phyloP scores from a whole-genome alignment of 2,888 invertebrate genomes.

The Rhopalosiphum nymphaeae region DNA sequence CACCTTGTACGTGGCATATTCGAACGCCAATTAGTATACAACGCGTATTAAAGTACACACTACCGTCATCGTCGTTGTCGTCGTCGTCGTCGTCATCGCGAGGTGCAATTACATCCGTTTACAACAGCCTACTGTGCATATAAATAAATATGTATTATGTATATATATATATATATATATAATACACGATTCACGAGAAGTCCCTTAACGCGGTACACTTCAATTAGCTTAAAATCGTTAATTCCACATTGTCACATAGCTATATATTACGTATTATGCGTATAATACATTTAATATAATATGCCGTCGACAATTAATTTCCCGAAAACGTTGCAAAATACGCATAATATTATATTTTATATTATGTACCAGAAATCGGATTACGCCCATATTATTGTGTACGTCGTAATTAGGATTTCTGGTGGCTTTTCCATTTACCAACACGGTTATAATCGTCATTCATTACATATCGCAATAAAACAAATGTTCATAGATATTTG shows the following conservation, averaged over 20 bases:
- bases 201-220: slow-evolving; percentile 27
- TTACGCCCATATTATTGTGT: background rate
- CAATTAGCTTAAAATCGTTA: slow-evolving; percentile 35
- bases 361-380: background rate
- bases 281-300: background rate
- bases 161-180: background rate
- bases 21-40: background rate
- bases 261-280: background rate
- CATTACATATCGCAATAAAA: background rate
- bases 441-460: background rate
- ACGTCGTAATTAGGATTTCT: background rate
- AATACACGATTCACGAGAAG: background rate
- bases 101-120: slow-evolving; percentile 14
- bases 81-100: background rate
- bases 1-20: background rate
- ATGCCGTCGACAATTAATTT: slow-evolving; percentile 24
- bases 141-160: too few species aligned
- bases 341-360: background rate
- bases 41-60: background rate
- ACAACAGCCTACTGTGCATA: background rate
- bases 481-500: background rate
- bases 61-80: background rate
- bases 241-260: background rate
- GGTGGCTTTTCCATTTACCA: background rate
- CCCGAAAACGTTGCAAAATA: background rate